These are phyloP conservation scores for Willowsia nigromaculata DNA, from an alignment of 2,888 invertebrate genomes.

Conservation along the genomic window DNA sequence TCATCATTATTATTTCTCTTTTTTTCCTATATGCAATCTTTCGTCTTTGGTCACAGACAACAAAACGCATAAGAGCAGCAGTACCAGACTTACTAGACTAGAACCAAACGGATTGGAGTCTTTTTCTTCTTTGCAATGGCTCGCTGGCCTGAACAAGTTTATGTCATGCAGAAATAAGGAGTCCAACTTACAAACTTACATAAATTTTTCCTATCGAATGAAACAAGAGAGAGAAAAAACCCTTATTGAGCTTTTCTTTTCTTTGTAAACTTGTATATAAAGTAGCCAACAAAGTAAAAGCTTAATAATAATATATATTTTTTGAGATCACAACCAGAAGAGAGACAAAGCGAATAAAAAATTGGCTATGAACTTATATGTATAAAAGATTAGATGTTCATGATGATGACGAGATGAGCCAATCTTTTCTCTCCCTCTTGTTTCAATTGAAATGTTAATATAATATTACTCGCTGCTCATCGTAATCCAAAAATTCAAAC, in stretches of 20 bases:
- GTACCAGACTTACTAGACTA: slow-evolving; percentile 69
- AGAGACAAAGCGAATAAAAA: slow-evolving; percentile 32
- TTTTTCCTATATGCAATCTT: not conserved
- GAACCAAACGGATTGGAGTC: slow-evolving; percentile 49
- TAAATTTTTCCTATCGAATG: slow-evolving; percentile 45
- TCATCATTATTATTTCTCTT: slow-evolving; percentile 9
- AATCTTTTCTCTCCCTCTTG: slow-evolving; percentile 54
- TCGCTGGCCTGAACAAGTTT: slow-evolving; percentile 62
- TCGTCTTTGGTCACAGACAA: slow-evolving; percentile 52
- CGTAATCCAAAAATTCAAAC: slow-evolving; percentile 71
- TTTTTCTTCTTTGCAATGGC: not conserved
- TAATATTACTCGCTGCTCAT: slow-evolving; percentile 70
- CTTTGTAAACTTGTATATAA: slow-evolving; percentile 28
- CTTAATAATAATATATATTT: slow-evolving; percentile 22
- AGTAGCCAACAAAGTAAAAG: slow-evolving; percentile 31
- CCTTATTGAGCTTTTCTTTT: slow-evolving; percentile 35
- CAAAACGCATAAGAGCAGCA: not conserved
- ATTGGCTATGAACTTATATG: slow-evolving; percentile 53
- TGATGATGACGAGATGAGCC: slow-evolving; percentile 57
- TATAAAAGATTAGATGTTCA: slow-evolving; percentile 41
- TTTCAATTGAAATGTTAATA: slow-evolving; percentile 72
- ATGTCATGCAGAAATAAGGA: slow-evolving; percentile 56
- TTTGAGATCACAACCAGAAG: slow-evolving; percentile 9
- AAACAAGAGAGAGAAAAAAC: slow-evolving; percentile 43
- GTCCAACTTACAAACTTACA: slow-evolving; percentile 46